Evolutionary conservation across 1,140 invertebrate species (phyloP), one percentile per base, ranked within the genome.

Genomic region (Saccostrea glomerata): DNA sequence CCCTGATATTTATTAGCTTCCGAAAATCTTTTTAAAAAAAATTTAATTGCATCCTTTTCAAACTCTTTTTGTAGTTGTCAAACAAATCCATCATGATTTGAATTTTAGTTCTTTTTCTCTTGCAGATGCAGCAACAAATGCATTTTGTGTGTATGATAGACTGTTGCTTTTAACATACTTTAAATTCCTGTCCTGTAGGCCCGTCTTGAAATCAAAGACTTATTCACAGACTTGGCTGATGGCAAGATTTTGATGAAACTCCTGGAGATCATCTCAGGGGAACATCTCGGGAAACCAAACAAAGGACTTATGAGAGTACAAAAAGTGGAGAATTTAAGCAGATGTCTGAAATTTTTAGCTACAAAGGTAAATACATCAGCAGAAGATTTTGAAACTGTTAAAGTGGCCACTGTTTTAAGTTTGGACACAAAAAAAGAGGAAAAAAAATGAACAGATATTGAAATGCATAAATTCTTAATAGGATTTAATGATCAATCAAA

Each of bases 301-400:
- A 98, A 97, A 94, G 99, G 99, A 30, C 97, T 97, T 89, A 99
- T 99, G 97, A 96, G 99, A 92, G 99, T 99, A 40, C 99, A 99
- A 95, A 99, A 99, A 96, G 98, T 99, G 66, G 99, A 99, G 96
- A 99, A 99, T 96, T 98, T 99, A 91, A 99, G 99, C 96, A 99
- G 99, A 96, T 98, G 98, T 93, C 96, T 99, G 91, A 98, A 98
- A 90, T 99, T 99, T 96, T 96, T 99, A 82, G 98, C 99, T 94
- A 99, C 98, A 83, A 99, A 99, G 97, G 98, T 98, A 91, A 77
- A 77, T 12, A 40, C 12, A 36, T 36, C 30, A 15, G 23, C 25
- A 25, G 13, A 36, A 30, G 25, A 73, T 73, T 73, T 12, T 6
- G 25, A 73, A 30, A 25, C 23, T 73, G 6, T 13, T 30, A 73